Evolutionary conservation across 2,113 vertebrate species (phyloP), one percentile per base, ranked within the genome.

Genomic region (Hiodon alosoides): DNA sequence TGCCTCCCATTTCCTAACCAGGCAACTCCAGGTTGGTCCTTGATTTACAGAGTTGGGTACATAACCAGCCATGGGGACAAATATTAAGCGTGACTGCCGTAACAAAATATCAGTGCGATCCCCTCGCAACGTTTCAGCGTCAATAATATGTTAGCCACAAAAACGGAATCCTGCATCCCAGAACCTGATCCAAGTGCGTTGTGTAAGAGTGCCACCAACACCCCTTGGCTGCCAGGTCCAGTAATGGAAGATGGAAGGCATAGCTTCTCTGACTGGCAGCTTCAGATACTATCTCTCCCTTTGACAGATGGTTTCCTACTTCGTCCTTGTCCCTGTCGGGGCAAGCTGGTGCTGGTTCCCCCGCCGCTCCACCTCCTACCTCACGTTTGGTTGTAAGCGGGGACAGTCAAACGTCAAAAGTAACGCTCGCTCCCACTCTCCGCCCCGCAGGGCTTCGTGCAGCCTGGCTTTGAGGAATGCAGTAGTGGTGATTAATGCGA

Each of bases 71-170:
- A 1, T 31, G 31, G 31, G 31, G 31, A 31, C 31, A 31, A 31
- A 31, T 31, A 31, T 31, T 31, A 31, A 31, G 31, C 31, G 31
- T 31, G 31, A 31, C 31, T 54, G 74, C 87, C 86, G 83, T 76
- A 79, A 87, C 82, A 85, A 83, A 84, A 80, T 83, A 81, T 85
- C 83, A 31, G 31, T 31, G 31, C 31, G 31, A 31, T 31, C 31
- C 31, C 31, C 31, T 31, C 31, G 31, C 31, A 31, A 31, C 31
- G 31, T 31, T 31, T 31, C 31, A 31, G 31, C 31, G 31, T 31
- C 31, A 31, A 31, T 31, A 31, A 31, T 31, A 31, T 31, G 31
- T 31, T 31, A 31, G 31, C 31, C 31, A 31, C 31, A 31, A 31
- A 73, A 70, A 72, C 4, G 71, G 58, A 61, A 80, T 72, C 60